phyloP scores from a whole-genome alignment of 2,888 invertebrate genomes.

The Caradrina kadenii region DNA sequence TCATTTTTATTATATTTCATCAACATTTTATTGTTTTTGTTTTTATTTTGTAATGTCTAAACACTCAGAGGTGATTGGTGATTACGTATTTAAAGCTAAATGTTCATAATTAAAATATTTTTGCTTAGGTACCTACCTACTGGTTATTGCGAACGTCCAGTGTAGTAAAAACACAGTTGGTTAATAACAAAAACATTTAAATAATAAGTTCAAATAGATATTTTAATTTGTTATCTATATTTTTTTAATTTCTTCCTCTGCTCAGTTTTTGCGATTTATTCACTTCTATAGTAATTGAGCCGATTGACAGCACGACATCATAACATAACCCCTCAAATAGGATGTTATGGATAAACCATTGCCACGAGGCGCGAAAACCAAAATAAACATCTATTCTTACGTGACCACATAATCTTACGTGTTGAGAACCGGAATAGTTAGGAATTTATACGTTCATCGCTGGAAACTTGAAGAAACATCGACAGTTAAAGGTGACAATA shows the following conservation, averaged over 20 bases:
- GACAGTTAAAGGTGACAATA: background rate
- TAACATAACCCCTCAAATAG: slow-evolving; percentile 65
- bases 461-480: slow-evolving; percentile 16
- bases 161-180: background rate
- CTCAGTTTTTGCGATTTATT: background rate
- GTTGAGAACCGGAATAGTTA: slow-evolving; percentile 44
- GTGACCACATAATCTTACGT: slow-evolving; percentile 47
- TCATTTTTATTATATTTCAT: slow-evolving; percentile 46
- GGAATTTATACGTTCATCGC: slow-evolving; percentile 52
- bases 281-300: slow-evolving; percentile 33
- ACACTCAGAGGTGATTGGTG: slow-evolving; percentile 24
- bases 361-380: slow-evolving; percentile 75
- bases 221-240: background rate
- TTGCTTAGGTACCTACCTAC: background rate
- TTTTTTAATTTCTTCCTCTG: background rate
- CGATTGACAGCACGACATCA: slow-evolving; percentile 62
- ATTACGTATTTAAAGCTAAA: background rate
- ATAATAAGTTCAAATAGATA: background rate
- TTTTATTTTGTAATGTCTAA: slow-evolving; percentile 15
- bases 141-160: background rate
- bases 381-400: slow-evolving; percentile 75
- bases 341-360: slow-evolving; percentile 73
- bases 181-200: background rate
- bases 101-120: background rate
- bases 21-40: slow-evolving; percentile 10